Evolutionary conservation across 2,113 vertebrate genomes (phyloP).

Genomic region (Channa argus): DNA sequence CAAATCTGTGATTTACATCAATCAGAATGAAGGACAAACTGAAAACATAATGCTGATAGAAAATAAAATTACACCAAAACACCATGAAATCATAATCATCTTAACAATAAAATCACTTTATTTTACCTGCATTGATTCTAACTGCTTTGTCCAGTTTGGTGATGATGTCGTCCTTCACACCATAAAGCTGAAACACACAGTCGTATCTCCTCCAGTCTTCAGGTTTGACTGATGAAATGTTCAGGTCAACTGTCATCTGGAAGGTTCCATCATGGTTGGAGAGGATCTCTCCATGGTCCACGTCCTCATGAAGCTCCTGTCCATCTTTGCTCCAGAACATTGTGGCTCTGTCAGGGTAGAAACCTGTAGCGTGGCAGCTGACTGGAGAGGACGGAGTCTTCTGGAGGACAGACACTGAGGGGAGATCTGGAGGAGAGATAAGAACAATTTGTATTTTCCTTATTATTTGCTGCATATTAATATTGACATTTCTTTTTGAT

Average conservation of each 20-base stretch:
- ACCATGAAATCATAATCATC: too few relatives aligned
- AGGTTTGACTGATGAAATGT: background rate
- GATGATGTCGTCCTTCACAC: background rate
- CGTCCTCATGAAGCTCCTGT: conserved; percentile 32
- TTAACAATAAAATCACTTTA: too few relatives aligned
- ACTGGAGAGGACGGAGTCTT: conserved; percentile 45
- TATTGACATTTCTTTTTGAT: too few relatives aligned
- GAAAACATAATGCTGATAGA: too few relatives aligned
- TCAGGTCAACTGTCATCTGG: conserved; percentile 49
- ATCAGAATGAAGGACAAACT: too few relatives aligned
- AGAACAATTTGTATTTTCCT: too few relatives aligned
- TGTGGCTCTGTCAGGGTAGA: conserved; percentile 11
- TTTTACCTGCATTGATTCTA: background rate
- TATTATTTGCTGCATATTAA: too few relatives aligned
- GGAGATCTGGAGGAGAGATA: background rate
- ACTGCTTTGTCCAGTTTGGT: conserved; percentile 5
- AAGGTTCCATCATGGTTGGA: conserved; percentile 68
- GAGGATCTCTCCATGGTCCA: conserved; percentile 51
- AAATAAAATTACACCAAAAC: too few relatives aligned
- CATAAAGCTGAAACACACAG: conserved; percentile 30
- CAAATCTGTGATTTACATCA: too few relatives aligned
- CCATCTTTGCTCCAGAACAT: conserved; percentile 47
- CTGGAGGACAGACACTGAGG: conserved; percentile 45
- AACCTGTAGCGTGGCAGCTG: conserved; percentile 38
- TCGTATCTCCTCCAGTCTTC: conserved; percentile 25